Percentiles rank a stretch among this genome's conserved stretches.
phyloP scores from a whole-genome alignment of 2,797 vertebrate species.

The Chanos chanos region DNA sequence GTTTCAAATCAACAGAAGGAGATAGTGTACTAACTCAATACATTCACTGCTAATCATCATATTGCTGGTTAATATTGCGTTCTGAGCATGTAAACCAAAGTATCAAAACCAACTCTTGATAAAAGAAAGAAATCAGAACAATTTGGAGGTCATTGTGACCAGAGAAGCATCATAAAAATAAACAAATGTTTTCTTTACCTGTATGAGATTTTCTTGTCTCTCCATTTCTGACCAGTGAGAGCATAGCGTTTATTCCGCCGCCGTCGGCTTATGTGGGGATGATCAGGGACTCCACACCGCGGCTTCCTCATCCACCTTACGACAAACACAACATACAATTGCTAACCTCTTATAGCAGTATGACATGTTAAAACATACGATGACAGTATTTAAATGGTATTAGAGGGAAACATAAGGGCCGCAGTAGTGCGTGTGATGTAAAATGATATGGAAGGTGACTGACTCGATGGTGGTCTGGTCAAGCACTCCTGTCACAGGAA shows the following conservation, averaged over 20 bases:
- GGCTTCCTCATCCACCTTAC: constrained; percentile 96
- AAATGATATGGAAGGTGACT: constrained; percentile 50
- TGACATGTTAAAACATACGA: neutral
- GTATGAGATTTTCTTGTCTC: constrained; percentile 94
- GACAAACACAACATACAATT: neutral
- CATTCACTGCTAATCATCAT: too few relatives aligned
- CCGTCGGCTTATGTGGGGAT: constrained; percentile 81
- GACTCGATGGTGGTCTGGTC: constrained; percentile 87
- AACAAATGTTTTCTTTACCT: constrained; percentile 78
- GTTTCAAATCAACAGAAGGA: too few relatives aligned
- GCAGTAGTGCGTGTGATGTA: neutral
- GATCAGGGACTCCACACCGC: constrained; percentile 92
- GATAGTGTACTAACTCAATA: too few relatives aligned
- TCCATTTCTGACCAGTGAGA: constrained; percentile 95
- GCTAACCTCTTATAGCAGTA: neutral
- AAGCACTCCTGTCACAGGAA: constrained; percentile 85
- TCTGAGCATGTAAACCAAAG: too few relatives aligned
- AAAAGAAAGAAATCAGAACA: too few relatives aligned
- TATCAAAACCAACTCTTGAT: too few relatives aligned
- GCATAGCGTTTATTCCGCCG: constrained; percentile 93
- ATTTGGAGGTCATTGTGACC: too few relatives aligned
- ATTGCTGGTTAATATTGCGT: too few relatives aligned
- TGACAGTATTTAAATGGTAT: neutral
- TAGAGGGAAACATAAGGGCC: neutral
- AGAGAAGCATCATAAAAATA: too few relatives aligned